These are phyloP conservation scores for Seladonia tumulorum DNA, from an alignment of 2,888 invertebrate genomes.

Conservation along the genomic window DNA sequence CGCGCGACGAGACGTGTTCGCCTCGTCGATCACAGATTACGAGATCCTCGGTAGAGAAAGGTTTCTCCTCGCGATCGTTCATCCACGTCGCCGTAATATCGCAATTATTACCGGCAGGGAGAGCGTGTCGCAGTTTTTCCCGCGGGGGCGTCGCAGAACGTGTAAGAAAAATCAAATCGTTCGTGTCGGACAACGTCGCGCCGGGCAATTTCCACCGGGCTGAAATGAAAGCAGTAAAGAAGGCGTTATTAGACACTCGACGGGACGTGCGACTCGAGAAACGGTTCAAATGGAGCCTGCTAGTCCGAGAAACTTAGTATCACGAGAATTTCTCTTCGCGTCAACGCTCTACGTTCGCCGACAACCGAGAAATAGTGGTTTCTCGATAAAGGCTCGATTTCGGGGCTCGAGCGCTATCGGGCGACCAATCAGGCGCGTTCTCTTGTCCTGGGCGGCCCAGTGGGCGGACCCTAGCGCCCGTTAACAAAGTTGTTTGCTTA, in stretches of 20 bases:
- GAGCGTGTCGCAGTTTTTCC: conserved; percentile 31
- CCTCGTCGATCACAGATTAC: conserved; percentile 7
- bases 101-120: conserved; percentile 30
- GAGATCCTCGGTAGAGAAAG: not conserved
- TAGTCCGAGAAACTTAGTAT: not conserved
- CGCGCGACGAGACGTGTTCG: not conserved
- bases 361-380: not conserved
- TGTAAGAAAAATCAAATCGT: conserved; percentile 50
- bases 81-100: conserved; percentile 28
- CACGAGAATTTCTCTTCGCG: not conserved
- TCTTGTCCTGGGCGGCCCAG: no score
- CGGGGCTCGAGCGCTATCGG: not conserved
- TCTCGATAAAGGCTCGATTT: not conserved
- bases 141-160: not conserved
- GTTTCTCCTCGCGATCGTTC: conserved; percentile 29
- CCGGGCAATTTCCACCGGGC: conserved; percentile 35
- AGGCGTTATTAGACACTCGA: conserved; percentile 49
- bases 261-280: conserved; percentile 4
- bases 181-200: conserved; percentile 35
- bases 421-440: not conserved
- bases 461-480: not conserved
- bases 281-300: conserved; percentile 44
- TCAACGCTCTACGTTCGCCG: not conserved
- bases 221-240: conserved; percentile 49
- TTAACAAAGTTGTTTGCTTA: no score